These are phyloP conservation scores for Zaprionus tsacasi DNA, from an alignment of 1,140 invertebrate species.

Conservation along the genomic window DNA sequence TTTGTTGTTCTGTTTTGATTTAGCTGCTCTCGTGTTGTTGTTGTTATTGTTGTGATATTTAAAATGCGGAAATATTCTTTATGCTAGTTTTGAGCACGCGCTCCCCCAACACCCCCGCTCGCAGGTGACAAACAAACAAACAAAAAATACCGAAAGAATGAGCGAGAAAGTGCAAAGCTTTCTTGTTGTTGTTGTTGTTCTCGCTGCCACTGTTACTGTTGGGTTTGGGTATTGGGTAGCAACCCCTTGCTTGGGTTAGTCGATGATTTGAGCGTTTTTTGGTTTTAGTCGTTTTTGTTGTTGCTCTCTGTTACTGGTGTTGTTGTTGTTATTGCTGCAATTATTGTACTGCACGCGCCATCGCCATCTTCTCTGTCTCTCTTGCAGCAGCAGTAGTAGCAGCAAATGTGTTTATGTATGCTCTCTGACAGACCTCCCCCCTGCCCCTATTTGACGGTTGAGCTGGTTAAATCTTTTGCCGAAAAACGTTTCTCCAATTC, in stretches of 20 bases:
- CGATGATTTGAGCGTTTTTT: slow-evolving; percentile 38
- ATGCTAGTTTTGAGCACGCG: slow-evolving; percentile 39
- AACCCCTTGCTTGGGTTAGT: not conserved
- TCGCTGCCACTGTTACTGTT: slow-evolving; percentile 14
- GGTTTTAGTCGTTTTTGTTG: slow-evolving; percentile 14
- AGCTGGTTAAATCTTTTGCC: slow-evolving; percentile 7
- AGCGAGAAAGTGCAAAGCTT: slow-evolving; percentile 1
- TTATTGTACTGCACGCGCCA: slow-evolving; percentile 61
- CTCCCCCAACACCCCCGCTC: slow-evolving; percentile 32
- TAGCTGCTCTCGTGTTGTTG: slow-evolving; percentile 15
- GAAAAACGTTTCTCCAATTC: slow-evolving; percentile 19
- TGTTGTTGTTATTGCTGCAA: slow-evolving; percentile 39
- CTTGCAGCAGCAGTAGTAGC: not conserved
- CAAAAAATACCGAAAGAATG: slow-evolving; percentile 5
- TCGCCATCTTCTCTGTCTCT: slow-evolving; percentile 46
- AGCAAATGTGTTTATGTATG: slow-evolving; percentile 17
- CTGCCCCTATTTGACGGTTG: slow-evolving; percentile 13
- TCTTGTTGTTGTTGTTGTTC: slow-evolving; percentile 4
- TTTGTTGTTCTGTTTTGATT: slow-evolving; percentile 10
- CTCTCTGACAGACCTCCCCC: slow-evolving; percentile 8
- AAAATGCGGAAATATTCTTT: slow-evolving; percentile 43
- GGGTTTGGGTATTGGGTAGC: slow-evolving; percentile 20
- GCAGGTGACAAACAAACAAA: slow-evolving; percentile 2
- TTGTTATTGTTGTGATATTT: slow-evolving; percentile 39
- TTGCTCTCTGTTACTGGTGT: slow-evolving; percentile 23